These are phyloP conservation scores for Patella vulgata DNA, from an alignment of 1,140 invertebrate genomes.

Conservation along the genomic window DNA sequence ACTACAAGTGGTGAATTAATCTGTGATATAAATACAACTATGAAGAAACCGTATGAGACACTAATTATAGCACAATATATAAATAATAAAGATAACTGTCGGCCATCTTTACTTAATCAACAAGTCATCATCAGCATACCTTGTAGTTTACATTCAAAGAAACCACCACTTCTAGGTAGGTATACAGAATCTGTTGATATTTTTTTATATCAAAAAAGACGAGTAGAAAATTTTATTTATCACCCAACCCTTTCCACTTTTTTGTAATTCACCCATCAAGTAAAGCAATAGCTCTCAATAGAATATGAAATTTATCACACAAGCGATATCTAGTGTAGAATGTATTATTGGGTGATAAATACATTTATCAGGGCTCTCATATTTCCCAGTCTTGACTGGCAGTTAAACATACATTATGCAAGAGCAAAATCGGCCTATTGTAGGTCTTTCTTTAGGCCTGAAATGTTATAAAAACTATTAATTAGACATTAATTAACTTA, in stretches of 20 bases:
- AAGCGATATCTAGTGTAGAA: too few relatives aligned
- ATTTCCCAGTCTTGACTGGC: background rate
- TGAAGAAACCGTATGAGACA: constrained; percentile 89
- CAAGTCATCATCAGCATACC: constrained; percentile 85
- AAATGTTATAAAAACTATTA: too few relatives aligned
- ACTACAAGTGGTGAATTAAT: constrained; percentile 76
- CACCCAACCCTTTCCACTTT: too few relatives aligned
- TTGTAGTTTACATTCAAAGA: constrained; percentile 90
- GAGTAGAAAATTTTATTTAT: too few relatives aligned
- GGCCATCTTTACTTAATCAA: constrained; percentile 20
- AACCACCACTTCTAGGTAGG: constrained; percentile 78
- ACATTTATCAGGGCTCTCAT: background rate
- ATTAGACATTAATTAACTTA: too few relatives aligned
- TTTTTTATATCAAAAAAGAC: too few relatives aligned
- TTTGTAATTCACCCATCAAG: background rate
- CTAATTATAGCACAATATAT: constrained; percentile 73
- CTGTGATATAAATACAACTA: constrained; percentile 75
- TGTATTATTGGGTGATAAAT: too few relatives aligned
- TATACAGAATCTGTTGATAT: constrained; percentile 12
- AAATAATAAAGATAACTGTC: constrained; percentile 36
- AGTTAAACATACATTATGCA: too few relatives aligned
- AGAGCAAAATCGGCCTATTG: too few relatives aligned
- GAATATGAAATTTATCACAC: too few relatives aligned
- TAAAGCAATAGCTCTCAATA: background rate
- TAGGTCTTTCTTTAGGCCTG: too few relatives aligned